Conservation (phyloP, 2,113 vertebrate species). For the Macroglossus sobrinus region DNA sequence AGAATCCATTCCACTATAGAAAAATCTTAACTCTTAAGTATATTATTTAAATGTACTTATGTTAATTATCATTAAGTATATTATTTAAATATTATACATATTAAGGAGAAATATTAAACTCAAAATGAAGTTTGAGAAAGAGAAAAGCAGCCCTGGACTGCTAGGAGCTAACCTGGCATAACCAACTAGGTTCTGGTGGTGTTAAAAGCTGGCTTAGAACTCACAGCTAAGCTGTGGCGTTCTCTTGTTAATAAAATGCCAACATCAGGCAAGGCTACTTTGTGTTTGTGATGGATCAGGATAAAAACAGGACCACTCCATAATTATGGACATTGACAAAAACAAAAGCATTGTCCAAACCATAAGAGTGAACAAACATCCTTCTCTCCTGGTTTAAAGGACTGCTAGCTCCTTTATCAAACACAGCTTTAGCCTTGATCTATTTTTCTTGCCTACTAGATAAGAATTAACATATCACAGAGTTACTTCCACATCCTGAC, state of each 20-base stretch:
- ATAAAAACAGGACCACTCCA: not conserved
- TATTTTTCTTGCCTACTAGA: not conserved
- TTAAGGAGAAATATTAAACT: conserved; percentile 37
- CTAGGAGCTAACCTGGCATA: not conserved
- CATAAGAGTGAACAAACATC: not conserved
- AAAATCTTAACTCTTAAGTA: not conserved
- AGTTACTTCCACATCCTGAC: not conserved
- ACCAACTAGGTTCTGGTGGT: not conserved
- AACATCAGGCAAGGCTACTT: not conserved
- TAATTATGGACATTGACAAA: not conserved
- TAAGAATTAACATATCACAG: conserved; percentile 20
- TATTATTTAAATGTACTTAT: not conserved
- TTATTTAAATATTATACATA: conserved; percentile 28
- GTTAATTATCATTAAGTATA: not conserved
- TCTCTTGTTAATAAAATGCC: conserved; percentile 28
- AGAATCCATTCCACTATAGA: not conserved
- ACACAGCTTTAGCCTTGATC: not conserved
- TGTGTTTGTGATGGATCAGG: not conserved
- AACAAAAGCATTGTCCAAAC: conserved; percentile 23
- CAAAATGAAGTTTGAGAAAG: conserved; percentile 17
- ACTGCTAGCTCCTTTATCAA: not conserved
- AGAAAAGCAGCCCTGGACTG: not conserved
- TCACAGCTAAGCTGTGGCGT: not conserved
- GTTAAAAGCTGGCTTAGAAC: not conserved
- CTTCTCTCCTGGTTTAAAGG: not conserved